Base-by-base conservation (phyloP, 2,888 invertebrate species). In the Apamea anceps region DNA sequence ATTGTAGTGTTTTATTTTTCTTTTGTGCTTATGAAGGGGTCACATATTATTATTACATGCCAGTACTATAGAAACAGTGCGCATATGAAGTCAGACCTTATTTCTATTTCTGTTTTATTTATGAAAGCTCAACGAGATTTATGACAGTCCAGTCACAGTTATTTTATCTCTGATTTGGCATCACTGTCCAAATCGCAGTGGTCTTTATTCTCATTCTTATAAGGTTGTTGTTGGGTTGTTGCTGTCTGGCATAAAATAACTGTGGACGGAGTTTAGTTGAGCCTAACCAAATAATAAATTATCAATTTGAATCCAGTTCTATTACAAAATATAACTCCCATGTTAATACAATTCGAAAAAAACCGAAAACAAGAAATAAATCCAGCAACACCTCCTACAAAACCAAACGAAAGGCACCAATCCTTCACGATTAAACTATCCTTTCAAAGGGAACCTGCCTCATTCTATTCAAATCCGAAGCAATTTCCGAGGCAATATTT, bases 401-500 rank as follows among this genome's bases (percentile, higher is more conserved):
- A 73, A 76, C 71, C 51, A 76, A 82, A 80, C 63, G 73, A 76
- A 80, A 86, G 80, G 81, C 71, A 83, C 73, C 79, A 82, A 88
- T 82, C 78, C 21, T 83, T 80, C 79, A 87, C 85, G 85, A 90
- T 85, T 85, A 90, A 89, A 89, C 84, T 84, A 89, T 87, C 82
- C 89, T 87, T 73, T 87, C 86, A 89, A 87, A 86, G 88, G 81
- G 81, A 87, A 84, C 86, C 86, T 85, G 89, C 83, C 86, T 89
- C 80, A 87, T 86, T 89, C 87, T 87, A 90, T 88, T 89, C 87
- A 90, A 90, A 90, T 90, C 90, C 81, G 77, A 91, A 89, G 89
- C 91, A 92, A 93, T 94, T 93, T 90, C 91, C 88, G 80, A 62
- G 86, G 92, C 90, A 91, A 94, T 95, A 94, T 94, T 93, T 94